phyloP scores from a whole-genome alignment of 2,113 vertebrate species.

The Phyllostomus discolor region DNA sequence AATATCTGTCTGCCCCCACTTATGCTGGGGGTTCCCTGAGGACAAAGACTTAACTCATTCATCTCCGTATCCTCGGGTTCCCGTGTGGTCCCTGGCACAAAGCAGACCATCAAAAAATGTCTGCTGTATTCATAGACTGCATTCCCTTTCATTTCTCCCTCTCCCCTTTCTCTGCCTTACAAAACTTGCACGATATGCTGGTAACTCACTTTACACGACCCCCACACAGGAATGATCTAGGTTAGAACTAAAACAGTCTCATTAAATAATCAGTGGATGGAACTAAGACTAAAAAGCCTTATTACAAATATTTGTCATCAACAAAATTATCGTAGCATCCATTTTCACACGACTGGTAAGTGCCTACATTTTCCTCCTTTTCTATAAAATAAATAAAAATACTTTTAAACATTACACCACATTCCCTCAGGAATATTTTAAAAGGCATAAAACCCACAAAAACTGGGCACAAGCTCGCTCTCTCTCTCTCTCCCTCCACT shows the following conservation, averaged over 20 bases:
- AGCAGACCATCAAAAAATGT: neutral
- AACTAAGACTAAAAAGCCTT: neutral
- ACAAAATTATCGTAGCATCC: neutral
- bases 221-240: neutral
- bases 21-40: neutral
- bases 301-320: neutral
- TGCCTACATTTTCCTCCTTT: neutral
- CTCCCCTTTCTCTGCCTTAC: neutral
- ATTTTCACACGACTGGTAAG: neutral
- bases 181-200: neutral
- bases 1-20: neutral
- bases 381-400: slow-evolving; percentile 6
- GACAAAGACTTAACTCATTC: neutral
- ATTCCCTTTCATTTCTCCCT: neutral
- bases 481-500: too few relatives aligned
- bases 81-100: neutral
- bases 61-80: neutral
- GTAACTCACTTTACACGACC: neutral
- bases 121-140: neutral
- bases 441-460: neutral
- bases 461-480: neutral
- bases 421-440: neutral
- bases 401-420: neutral
- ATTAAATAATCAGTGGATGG: slow-evolving; percentile 4
- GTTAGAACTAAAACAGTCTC: slow-evolving; percentile 21